These are phyloP conservation scores for Tethya wilhelma DNA, from an alignment of 37 sponge, comb jelly and placozoan genomes.

Conservation along the genomic window DNA sequence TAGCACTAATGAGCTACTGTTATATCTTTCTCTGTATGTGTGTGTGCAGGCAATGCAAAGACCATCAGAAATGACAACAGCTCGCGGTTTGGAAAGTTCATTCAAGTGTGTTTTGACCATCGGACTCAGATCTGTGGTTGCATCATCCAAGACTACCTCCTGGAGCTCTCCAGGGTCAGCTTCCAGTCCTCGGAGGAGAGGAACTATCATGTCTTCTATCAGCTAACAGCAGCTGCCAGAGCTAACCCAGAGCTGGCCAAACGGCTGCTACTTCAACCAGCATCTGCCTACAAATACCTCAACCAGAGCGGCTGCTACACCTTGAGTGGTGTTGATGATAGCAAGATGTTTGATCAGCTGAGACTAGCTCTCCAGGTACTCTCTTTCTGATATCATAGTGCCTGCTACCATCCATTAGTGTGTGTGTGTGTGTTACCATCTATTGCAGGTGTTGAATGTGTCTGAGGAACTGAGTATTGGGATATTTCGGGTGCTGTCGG, in stretches of 20 bases:
- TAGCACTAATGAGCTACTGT: no score
- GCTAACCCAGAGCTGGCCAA: slow-evolving; percentile 66
- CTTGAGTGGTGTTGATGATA: slow-evolving; percentile 81
- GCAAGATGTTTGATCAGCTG: slow-evolving; percentile 79
- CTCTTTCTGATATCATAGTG: not conserved
- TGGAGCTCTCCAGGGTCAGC: slow-evolving; percentile 88
- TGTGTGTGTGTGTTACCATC: no score
- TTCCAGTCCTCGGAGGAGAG: slow-evolving; percentile 88
- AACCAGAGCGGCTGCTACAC: slow-evolving; percentile 93
- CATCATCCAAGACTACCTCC: slow-evolving; percentile 93
- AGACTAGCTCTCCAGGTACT: slow-evolving; percentile 84
- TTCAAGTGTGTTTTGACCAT: slow-evolving; percentile 94
- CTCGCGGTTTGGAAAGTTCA: slow-evolving; percentile 96
- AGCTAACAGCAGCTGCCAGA: slow-evolving; percentile 80
- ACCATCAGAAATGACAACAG: slow-evolving; percentile 94
- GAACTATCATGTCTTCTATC: slow-evolving; percentile 97
- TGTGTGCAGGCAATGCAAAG: slow-evolving; percentile 87
- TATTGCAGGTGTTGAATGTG: slow-evolving; percentile 64
- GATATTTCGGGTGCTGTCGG: slow-evolving; percentile 83
- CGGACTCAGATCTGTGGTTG: slow-evolving; percentile 89
- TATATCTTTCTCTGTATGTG: not conserved
- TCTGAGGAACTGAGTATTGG: slow-evolving; percentile 62
- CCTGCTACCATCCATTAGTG: not conserved
- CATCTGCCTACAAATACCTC: slow-evolving; percentile 80
- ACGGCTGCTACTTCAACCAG: slow-evolving; percentile 69